phyloP scores from a whole-genome alignment of 35 echinoderm and acorn worm species.

The Amphiura filiformis region DNA sequence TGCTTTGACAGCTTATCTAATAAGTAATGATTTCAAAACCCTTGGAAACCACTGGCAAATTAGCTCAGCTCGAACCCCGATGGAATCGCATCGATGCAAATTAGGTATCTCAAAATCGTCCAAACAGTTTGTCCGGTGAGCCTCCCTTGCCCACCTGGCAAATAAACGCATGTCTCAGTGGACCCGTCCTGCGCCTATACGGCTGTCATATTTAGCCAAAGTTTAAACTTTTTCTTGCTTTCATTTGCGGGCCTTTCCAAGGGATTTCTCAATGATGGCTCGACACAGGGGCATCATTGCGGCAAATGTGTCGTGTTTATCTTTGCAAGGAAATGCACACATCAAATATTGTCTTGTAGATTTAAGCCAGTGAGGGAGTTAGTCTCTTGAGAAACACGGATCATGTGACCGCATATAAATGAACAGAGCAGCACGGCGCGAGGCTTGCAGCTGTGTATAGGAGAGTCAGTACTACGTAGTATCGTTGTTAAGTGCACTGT shows the following conservation, averaged over 20 bases:
- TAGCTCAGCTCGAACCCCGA: neutral
- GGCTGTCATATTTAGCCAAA: neutral
- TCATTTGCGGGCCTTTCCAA: neutral
- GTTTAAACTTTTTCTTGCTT: neutral
- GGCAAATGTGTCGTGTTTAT: neutral
- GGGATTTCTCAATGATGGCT: conserved; percentile 1
- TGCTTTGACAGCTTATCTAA: conserved; percentile 1
- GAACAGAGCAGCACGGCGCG: too few species aligned
- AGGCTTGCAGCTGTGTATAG: neutral
- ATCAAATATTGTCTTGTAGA: conserved; percentile 12
- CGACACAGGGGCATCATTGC: conserved; percentile 9
- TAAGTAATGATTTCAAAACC: conserved; percentile 8
- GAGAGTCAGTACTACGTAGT: neutral
- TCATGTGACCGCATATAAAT: conserved; percentile 8
- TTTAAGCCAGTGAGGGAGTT: neutral
- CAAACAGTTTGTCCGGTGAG: conserved; percentile 10
- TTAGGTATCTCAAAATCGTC: neutral
- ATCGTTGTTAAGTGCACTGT: neutral
- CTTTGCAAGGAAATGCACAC: neutral
- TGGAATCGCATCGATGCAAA: conserved; percentile 2
- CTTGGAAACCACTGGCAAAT: conserved; percentile 3
- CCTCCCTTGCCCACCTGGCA: neutral
- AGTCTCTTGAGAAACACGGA: neutral
- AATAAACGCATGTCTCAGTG: neutral
- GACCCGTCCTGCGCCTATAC: neutral